Evolutionary conservation across 2,888 invertebrate genomes (phyloP).

Genomic region (Lamellibrachia columna): DNA sequence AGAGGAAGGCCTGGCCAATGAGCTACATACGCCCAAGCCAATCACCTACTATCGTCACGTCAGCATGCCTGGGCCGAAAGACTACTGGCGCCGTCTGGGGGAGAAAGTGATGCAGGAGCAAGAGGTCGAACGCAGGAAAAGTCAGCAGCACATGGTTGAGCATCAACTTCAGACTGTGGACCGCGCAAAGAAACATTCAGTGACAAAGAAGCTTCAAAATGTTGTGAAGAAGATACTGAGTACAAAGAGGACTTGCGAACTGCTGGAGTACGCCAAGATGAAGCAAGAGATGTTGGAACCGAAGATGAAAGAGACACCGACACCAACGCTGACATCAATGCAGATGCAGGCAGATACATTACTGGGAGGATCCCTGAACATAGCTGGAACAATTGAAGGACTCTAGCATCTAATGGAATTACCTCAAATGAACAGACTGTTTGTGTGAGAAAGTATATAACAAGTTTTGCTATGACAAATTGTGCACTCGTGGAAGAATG

Average conservation of each 20-base stretch:
- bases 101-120: not conserved
- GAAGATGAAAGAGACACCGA: not conserved
- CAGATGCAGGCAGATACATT: not conserved
- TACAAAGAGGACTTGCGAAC: constrained; percentile 26
- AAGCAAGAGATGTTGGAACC: not conserved
- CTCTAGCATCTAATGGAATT: constrained; percentile 1
- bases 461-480: not conserved
- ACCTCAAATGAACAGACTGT: not conserved
- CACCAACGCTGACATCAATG: not conserved
- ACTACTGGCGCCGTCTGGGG: not conserved
- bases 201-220: constrained; percentile 59
- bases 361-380: not conserved
- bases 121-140: not conserved
- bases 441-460: not conserved
- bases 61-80: constrained; percentile 19
- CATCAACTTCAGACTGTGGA: constrained; percentile 53
- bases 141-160: not conserved
- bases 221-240: constrained; percentile 55
- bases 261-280: constrained; percentile 28
- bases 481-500: not conserved
- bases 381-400: not conserved
- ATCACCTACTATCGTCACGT: not conserved
- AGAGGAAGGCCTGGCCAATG: constrained; percentile 38
- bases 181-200: constrained; percentile 56
- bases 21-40: constrained; percentile 36